Conservation (phyloP, 2,797 vertebrate genomes). For the Danio kyathit region DNA sequence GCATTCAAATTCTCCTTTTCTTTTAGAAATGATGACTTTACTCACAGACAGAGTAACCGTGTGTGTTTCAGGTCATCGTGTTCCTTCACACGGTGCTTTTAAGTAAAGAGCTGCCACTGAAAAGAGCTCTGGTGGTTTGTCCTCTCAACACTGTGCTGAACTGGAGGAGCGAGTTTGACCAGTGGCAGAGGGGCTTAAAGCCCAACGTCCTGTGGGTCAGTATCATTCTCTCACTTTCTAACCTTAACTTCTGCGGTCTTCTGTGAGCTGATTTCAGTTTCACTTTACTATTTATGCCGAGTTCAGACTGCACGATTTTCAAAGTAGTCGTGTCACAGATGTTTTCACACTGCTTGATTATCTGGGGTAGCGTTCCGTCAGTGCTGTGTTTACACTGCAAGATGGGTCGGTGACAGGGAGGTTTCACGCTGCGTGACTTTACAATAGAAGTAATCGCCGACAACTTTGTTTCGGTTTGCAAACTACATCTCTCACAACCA, state of each 20-base stretch:
- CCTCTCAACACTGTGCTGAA: slow-evolving; percentile 96
- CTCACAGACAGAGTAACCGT: neutral
- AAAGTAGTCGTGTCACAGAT: no score
- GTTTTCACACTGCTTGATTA: no score
- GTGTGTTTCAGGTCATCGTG: slow-evolving; percentile 86
- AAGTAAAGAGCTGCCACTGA: slow-evolving; percentile 85
- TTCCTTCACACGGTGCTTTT: slow-evolving; percentile 93
- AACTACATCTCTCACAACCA: no score
- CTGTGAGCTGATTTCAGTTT: neutral
- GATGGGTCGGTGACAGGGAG: no score
- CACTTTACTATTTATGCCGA: no score
- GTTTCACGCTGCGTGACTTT: no score
- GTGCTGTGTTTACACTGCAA: no score
- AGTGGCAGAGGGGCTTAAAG: slow-evolving; percentile 90
- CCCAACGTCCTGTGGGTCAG: slow-evolving; percentile 86
- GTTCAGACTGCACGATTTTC: no score
- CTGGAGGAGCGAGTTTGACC: slow-evolving; percentile 95
- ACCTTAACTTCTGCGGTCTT: no score
- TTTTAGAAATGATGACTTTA: neutral
- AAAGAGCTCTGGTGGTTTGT: slow-evolving; percentile 92
- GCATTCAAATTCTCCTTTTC: neutral
- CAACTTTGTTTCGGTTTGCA: no score
- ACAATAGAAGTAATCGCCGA: no score
- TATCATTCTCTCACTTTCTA: neutral
- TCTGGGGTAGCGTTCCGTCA: no score